A percentile compares a stretch with the other conserved stretches of the same genome.
Evolutionary conservation across 2,113 vertebrate species (phyloP).

Genomic region (Furnarius figulus): DNA sequence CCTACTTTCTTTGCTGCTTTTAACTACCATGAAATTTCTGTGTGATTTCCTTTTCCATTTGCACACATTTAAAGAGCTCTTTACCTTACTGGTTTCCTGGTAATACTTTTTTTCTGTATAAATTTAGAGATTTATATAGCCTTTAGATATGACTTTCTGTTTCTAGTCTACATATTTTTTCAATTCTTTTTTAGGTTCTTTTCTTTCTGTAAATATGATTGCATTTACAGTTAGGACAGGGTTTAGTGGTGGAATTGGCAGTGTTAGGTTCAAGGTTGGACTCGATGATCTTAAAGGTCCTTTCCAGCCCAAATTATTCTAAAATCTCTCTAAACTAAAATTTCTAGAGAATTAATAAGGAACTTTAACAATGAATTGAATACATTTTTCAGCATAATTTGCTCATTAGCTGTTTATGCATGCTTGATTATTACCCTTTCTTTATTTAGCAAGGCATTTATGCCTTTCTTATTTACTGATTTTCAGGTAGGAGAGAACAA

Average conservation of each 20-base stretch:
- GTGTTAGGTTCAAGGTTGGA: fast-evolving
- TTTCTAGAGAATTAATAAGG: background rate
- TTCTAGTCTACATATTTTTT: fast-evolving
- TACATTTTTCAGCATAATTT: background rate
- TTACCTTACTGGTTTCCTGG: background rate
- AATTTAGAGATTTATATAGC: background rate
- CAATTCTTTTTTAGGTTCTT: fast-evolving
- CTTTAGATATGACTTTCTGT: fast-evolving
- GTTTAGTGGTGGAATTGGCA: fast-evolving
- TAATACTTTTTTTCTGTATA: background rate
- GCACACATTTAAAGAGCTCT: background rate
- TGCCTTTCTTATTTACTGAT: background rate
- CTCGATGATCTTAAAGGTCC: fast-evolving
- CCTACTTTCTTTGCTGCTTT: fast-evolving
- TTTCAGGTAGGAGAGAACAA: fast-evolving
- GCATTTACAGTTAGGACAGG: fast-evolving
- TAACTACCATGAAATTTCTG: fast-evolving
- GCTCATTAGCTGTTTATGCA: fast-evolving
- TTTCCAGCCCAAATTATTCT: background rate
- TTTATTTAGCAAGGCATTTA: background rate
- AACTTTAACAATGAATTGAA: fast-evolving
- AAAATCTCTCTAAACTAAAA: background rate
- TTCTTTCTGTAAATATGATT: background rate
- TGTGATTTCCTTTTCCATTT: background rate
- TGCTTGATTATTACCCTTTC: background rate